Base-by-base conservation (phyloP, 2,888 invertebrate species). In the Girardia tigrina region DNA sequence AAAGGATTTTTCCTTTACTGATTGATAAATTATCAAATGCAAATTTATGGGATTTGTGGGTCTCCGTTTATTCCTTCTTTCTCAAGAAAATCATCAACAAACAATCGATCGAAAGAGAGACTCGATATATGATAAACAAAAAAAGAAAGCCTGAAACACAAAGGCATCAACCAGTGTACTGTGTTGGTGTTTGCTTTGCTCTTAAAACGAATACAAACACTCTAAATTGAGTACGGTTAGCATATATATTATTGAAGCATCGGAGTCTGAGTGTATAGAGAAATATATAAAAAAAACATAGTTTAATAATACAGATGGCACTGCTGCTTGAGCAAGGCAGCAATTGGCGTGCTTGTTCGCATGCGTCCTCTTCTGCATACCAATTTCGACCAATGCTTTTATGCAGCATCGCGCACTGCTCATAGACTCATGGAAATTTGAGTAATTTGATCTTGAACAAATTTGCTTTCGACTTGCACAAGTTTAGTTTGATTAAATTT, bases 401-500 rank as follows among this genome's bases (percentile, higher is more conserved):
- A 56, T 56, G 56, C 56, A 56, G n/a, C 56, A 56, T 56, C 4
- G 56, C n/a, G n/a, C 56, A 56, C 6, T 56, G 4, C 56, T 56
- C 20, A 56, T 56, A 56, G 56, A 56, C 56, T 56, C 56, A 56
- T 56, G 56, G 56, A 56, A n/a, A 56, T 56, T 56, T 56, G 20
- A 20, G 56, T 56, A 56, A 56, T 56, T 56, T 56, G 56, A 56
- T 56, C 56, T 56, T 56, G 56, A 56, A 56, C 56, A 56, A 56
- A 56, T 56, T 56, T 56, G 56, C 23, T 56, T 56, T 56, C 56
- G 56, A 56, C 56, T 56, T 56, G 56, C 56, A 56, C 56, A 56
- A 56, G 56, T 56, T 56, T 56, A 56, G 56, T 56, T 56, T 23
- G 56, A 56, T 56, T 56, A 56, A 23, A n/a, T n/a, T 56, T 36